Percentiles rank a stretch among this genome's conserved stretches.
These are phyloP conservation scores for Castor canadensis DNA, from an alignment of 2,113 vertebrate genomes.

Conservation along the genomic window DNA sequence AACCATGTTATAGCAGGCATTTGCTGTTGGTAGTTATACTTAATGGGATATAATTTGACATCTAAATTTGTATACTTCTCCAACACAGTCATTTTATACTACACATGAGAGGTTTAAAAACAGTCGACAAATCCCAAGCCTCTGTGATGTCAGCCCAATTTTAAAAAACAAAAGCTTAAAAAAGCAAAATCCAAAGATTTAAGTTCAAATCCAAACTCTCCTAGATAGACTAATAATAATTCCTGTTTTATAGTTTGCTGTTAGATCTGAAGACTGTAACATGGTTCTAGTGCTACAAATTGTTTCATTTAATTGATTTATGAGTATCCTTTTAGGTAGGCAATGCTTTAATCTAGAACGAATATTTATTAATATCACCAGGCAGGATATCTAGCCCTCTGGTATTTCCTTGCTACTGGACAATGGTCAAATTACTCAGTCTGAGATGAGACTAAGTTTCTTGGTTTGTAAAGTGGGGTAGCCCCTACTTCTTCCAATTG, in stretches of 20 bases:
- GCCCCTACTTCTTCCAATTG: background rate
- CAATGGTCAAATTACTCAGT: background rate
- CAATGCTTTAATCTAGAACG: background rate
- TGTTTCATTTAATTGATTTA: background rate
- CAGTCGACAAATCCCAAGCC: background rate
- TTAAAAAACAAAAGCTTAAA: background rate
- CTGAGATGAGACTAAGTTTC: background rate
- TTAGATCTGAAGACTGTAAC: background rate
- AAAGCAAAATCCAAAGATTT: background rate
- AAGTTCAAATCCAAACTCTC: background rate
- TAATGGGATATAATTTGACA: slow-evolving; percentile 41
- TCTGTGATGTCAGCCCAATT: background rate
- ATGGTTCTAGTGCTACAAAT: background rate
- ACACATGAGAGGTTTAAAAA: background rate
- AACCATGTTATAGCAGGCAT: slow-evolving; percentile 4
- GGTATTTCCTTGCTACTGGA: background rate
- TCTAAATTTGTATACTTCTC: background rate
- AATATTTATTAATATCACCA: background rate
- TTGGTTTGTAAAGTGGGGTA: background rate
- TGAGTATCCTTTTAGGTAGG: background rate
- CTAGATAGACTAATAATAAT: background rate
- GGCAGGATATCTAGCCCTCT: background rate
- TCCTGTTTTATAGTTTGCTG: background rate
- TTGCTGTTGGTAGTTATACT: slow-evolving; percentile 17
- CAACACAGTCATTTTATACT: background rate